Evolutionary conservation across 1,140 invertebrate genomes (phyloP).

Genomic region (Rhizoglyphus robini): DNA sequence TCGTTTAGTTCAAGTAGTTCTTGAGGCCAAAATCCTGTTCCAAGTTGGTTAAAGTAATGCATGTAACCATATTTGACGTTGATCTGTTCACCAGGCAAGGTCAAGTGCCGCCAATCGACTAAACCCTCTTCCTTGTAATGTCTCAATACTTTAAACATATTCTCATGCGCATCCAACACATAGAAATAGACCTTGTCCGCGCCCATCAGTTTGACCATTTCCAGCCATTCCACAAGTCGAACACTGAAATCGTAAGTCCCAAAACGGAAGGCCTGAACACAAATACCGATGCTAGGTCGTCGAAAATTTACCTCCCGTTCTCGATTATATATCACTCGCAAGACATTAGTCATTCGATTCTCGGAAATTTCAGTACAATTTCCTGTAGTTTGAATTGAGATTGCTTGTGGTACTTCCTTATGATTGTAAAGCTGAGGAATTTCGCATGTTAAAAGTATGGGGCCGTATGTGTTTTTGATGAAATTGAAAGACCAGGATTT

Average conservation of each 20-base stretch:
- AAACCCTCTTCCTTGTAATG: constrained; percentile 5
- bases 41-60: not conserved
- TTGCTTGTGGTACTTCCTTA: constrained; percentile 61
- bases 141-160: not conserved
- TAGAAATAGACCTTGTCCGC: constrained; percentile 19
- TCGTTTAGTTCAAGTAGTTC: constrained; percentile 39
- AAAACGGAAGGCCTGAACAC: constrained; percentile 17
- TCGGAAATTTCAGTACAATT: constrained; percentile 45
- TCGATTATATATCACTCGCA: constrained; percentile 68
- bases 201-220: constrained; percentile 8
- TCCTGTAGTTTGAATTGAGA: constrained; percentile 50
- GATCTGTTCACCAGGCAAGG: not conserved
- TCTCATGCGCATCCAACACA: not conserved
- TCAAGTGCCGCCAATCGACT: constrained; percentile 8
- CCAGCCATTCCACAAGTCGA: constrained; percentile 16
- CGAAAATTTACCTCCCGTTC: constrained; percentile 7
- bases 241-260: constrained; percentile 18
- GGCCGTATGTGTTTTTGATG: too few relatives aligned
- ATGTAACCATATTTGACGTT: not conserved
- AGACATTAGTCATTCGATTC: constrained; percentile 67
- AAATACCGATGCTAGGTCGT: constrained; percentile 2
- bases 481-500: constrained; percentile 54
- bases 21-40: not conserved
- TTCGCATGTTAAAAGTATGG: too few relatives aligned
- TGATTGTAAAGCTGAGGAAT: too few relatives aligned